Conservation (phyloP, 2,113 vertebrate genomes). For the Podiceps cristatus region DNA sequence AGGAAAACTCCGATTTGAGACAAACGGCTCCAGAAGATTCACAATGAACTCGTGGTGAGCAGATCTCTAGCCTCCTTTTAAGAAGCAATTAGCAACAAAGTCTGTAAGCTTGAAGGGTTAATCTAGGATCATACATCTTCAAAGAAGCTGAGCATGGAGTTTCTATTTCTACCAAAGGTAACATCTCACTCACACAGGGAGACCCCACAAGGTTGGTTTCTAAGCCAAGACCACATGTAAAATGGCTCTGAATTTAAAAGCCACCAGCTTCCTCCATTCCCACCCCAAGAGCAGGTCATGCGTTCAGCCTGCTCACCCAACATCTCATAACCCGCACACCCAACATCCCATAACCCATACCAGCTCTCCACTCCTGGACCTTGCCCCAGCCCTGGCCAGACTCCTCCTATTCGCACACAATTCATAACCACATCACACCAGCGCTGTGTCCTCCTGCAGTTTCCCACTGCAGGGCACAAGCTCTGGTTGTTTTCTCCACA, state of each 20-base stretch:
- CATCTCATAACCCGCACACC: not conserved
- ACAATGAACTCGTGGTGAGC: not conserved
- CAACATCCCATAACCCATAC: accelerated
- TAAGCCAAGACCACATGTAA: not conserved
- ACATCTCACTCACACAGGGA: accelerated
- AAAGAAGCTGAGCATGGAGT: not conserved
- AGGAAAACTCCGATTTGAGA: not conserved
- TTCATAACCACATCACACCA: not conserved
- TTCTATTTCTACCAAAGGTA: not conserved
- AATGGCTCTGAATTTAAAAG: not conserved
- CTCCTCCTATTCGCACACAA: accelerated
- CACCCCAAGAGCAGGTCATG: not conserved
- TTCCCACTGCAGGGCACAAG: not conserved
- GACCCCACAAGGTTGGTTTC: not conserved
- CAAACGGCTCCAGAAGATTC: not conserved
- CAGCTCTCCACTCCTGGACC: not conserved
- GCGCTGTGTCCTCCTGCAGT: accelerated
- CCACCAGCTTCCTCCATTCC: not conserved
- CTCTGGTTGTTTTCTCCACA: not conserved
- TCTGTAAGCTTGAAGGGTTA: not conserved
- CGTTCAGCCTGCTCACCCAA: not conserved
- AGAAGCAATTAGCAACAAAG: accelerated
- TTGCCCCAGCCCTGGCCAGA: not conserved
- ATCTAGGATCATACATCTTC: not conserved
- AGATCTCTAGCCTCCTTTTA: not conserved